Evolutionary conservation across 1,140 invertebrate species (phyloP).

Genomic region (Drosophila persimilis): DNA sequence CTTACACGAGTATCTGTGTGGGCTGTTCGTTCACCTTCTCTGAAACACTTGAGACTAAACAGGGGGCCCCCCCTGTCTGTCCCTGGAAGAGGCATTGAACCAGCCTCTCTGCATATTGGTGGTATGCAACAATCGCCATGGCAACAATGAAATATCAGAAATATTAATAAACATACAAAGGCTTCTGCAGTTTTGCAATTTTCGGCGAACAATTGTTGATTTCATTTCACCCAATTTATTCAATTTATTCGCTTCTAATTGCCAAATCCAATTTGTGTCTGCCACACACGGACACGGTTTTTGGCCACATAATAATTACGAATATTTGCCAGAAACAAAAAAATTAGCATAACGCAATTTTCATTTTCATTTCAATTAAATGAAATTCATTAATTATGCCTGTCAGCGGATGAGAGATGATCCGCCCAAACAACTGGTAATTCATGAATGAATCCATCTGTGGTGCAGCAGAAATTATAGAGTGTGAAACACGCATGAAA

Average conservation of each 20-base stretch:
- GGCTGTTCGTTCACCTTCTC: slow-evolving; percentile 38
- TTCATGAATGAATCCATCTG: no score
- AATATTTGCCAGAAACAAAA: neutral
- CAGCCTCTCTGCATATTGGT: neutral
- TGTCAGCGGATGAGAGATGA: slow-evolving; percentile 10
- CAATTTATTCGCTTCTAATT: slow-evolving; percentile 19
- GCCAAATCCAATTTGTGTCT: slow-evolving; percentile 20
- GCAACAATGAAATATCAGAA: no score
- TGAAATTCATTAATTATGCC: slow-evolving; percentile 32
- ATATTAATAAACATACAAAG: no score
- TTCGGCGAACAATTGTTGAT: neutral
- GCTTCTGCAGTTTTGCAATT: neutral
- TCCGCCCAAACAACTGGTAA: neutral
- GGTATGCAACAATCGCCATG: neutral
- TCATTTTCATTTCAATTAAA: slow-evolving; percentile 41
- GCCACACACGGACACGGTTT: neutral
- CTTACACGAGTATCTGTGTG: neutral
- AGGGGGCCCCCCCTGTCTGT: slow-evolving; percentile 7
- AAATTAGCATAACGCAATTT: slow-evolving; percentile 31
- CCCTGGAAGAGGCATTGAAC: slow-evolving; percentile 34
- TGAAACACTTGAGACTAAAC: slow-evolving; percentile 18
- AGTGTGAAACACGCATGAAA: no score
- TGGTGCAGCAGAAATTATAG: no score
- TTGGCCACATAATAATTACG: slow-evolving; percentile 6
- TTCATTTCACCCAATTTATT: slow-evolving; percentile 5